phyloP scores from a whole-genome alignment of 2,888 invertebrate species.

The Nycteola revayana region DNA sequence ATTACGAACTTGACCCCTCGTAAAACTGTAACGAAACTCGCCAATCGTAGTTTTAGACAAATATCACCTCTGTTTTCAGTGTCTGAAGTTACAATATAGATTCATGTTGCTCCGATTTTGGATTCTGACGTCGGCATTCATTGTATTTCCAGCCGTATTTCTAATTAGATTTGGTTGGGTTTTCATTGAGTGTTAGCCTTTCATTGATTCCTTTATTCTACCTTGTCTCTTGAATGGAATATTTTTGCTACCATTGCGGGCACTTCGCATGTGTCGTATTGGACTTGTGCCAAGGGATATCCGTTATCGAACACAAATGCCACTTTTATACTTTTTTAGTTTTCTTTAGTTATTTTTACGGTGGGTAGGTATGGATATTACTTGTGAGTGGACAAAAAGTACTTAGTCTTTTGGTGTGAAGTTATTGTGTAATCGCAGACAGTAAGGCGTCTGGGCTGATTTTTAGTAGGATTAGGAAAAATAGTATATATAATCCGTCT shows the following conservation, averaged over 20 bases:
- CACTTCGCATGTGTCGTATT: constrained; percentile 58
- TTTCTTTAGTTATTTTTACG: constrained; percentile 30
- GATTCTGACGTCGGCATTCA: constrained; percentile 3
- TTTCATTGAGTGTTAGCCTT: constrained; percentile 35
- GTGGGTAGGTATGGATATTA: too few relatives aligned
- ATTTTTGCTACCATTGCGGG: constrained; percentile 67
- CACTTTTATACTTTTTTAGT: constrained; percentile 32
- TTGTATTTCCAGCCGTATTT: constrained; percentile 15
- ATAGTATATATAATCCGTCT: too few relatives aligned
- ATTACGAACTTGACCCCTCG: constrained; percentile 64
- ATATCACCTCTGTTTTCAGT: constrained; percentile 32
- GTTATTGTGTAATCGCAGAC: too few relatives aligned
- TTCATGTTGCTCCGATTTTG: constrained; percentile 11
- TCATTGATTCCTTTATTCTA: constrained; percentile 60
- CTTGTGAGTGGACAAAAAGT: too few relatives aligned
- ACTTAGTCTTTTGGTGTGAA: too few relatives aligned
- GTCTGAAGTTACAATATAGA: constrained; percentile 15
- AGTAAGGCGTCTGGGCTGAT: too few relatives aligned
- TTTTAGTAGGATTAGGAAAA: too few relatives aligned
- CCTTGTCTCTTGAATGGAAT: constrained; percentile 67
- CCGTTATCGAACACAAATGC: constrained; percentile 48
- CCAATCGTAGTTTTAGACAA: constrained; percentile 38
- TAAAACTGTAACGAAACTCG: constrained; percentile 46
- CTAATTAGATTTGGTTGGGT: constrained; percentile 25
- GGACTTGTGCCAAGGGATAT: constrained; percentile 64